Percentiles rank a stretch among this genome's conserved stretches.
Conservation (phyloP, 1,140 invertebrate genomes). For the Muscidifurax raptorellus region DNA sequence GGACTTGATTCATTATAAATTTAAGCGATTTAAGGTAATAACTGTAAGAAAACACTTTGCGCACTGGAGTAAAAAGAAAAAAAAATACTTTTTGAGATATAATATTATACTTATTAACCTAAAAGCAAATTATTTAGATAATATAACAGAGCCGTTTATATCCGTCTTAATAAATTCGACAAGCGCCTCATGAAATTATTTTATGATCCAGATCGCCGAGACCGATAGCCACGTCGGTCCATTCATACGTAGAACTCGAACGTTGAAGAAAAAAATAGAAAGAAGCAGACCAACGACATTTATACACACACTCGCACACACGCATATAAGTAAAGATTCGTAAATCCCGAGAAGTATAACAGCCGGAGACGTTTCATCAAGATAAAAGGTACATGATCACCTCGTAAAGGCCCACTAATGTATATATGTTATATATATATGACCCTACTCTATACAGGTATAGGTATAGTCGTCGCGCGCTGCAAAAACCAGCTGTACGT, state of each 20-base stretch:
- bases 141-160: not conserved
- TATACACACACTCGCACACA: not conserved
- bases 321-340: not conserved
- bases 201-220: not conserved
- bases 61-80: not conserved
- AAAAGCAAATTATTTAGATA: slow-evolving; percentile 15
- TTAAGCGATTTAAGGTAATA: not conserved
- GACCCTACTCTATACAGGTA: not conserved
- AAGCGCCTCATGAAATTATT: slow-evolving; percentile 14
- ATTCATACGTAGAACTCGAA: not conserved
- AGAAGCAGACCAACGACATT: not conserved
- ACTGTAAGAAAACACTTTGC: too few species aligned
- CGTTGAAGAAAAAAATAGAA: too few species aligned
- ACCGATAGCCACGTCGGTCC: not conserved
- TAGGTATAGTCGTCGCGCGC: not conserved
- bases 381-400: not conserved
- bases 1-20: not conserved
- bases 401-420: not conserved
- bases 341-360: slow-evolving; percentile 13
- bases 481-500: slow-evolving; percentile 1
- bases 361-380: not conserved
- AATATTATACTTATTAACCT: not conserved
- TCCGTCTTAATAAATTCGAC: not conserved
- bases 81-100: not conserved
- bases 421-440: not conserved